These are phyloP conservation scores for Pseudochromis fuscus DNA, from an alignment of 2,797 vertebrate genomes.

Conservation along the genomic window DNA sequence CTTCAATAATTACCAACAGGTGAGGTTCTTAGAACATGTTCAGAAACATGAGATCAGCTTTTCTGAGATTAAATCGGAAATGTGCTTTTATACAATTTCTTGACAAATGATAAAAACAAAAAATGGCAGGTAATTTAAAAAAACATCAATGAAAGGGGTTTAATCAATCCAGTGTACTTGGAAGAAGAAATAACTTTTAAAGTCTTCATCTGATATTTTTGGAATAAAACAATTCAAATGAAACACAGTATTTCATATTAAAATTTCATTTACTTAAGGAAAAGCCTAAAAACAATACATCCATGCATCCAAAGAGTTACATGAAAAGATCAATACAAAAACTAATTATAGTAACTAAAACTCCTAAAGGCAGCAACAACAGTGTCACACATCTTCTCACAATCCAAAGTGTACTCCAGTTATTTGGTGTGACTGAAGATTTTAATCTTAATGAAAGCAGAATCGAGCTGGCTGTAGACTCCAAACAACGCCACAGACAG, in stretches of 20 bases:
- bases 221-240: conserved; percentile 42
- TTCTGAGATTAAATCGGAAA: conserved; percentile 30
- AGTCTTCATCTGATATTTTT: conserved; percentile 29
- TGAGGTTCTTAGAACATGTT: conserved; percentile 9
- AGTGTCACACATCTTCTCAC: background rate
- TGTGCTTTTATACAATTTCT: background rate
- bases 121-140: conserved; percentile 14
- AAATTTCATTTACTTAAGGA: conserved; percentile 39
- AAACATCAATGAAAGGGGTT: background rate
- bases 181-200: conserved; percentile 4
- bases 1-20: background rate
- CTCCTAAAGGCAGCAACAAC: conserved; percentile 26
- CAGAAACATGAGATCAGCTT: conserved; percentile 11
- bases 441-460: background rate
- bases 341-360: conserved; percentile 56
- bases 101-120: background rate
- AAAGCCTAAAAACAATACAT: conserved; percentile 25
- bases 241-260: conserved; percentile 47
- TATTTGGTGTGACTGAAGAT: background rate
- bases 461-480: conserved; percentile 3
- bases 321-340: conserved; percentile 43
- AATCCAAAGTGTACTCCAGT: background rate
- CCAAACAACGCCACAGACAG: background rate
- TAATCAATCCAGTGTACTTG: conserved; percentile 17
- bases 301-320: conserved; percentile 31